Evolutionary conservation across 2,888 invertebrate species (phyloP), one percentile per base, ranked within the genome.

Genomic region (Prosapia bicincta): DNA sequence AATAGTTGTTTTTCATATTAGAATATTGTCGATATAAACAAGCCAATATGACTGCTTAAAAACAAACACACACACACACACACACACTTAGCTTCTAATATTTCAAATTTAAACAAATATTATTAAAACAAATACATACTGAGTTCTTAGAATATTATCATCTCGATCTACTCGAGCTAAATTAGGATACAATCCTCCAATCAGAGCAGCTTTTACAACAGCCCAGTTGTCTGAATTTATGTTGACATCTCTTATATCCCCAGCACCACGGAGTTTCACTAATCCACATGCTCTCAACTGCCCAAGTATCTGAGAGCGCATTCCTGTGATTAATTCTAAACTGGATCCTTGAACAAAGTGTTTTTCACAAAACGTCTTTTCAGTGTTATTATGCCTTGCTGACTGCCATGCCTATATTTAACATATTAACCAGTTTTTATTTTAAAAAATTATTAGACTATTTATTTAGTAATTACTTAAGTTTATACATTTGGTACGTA

Each of bases 141-240:
- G 89, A 6, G 92, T 91, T 23, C 91, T 86, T 13, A 94, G 83
- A 1, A 89, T 88, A 15, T 85, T 84, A 26, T 89, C 88, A 25
- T 89, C 88, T 15, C 91, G 85, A 83, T 93, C 92, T 0, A 93
- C 90, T 24, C 91, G 88, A 23, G 94, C 93, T 66, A 98, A 85
- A 81, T 95, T 94, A 0, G 99, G 98, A 85, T 98, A 98, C 77
- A 95, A 88, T 0, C 98, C 98, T 3, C 94, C 93, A 26, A 92
- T 91, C 32, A 98, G 86, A 1, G 95, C 95, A 0, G 95, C 94
- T 83, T 98, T 98, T 0, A 99, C 92, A 74, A 98, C 90, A 13
- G 95, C 92, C 96, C 96, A 96, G 83, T 93, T 92, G 81, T 93
- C 91, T 0, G 94, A 92, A 85, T 96, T 93, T 0, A 88, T 84